Evolutionary conservation across 2,113 vertebrate genomes (phyloP), one percentile per base, ranked within the genome.

Genomic region (Asarcornis scutulata): DNA sequence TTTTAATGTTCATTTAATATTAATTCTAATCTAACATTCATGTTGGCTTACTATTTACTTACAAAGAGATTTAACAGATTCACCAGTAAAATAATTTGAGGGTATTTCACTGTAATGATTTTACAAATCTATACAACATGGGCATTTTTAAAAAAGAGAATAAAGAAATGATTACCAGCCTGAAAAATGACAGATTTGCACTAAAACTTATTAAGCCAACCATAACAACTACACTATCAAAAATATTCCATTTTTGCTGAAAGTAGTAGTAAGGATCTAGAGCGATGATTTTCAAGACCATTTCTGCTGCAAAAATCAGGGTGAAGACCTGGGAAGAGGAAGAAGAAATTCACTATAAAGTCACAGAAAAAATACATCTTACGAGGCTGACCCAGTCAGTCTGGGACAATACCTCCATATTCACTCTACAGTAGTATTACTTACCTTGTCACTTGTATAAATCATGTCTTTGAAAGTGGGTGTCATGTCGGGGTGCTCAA

Each of bases 401-500:
- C 63, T 2, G 11, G 48, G 12, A 22, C 64, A 87, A 2, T 38
- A 78, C 52, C 3, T 60, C 42, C 38, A 86, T 25, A 72, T 27
- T 63, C 3, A 59, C 10, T 31, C 50, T 55, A 21, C 50, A 2
- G 32, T 0, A 42, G 56, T 44, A 13, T 36, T 18, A 60, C 97
- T 98, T 97, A 99, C 99, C 98, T 97, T 92, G 91, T 99, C 99
- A 31, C 99, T 99, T 25, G 80, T 89, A 78, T 27, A 95, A 91
- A 99, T 97, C 97, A 98, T 97, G 5, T 1, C 12, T 21, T 96
- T 97, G 87, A 98, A 98, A 40, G 86, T 7, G 0, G 8, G 0
- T 0, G 92, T 40, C 98, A 99, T 98, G 4, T 87, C 84, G 84
- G 98, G 97, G 87, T 99, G 97, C 81, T 99, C 99, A 97, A 99